These are phyloP conservation scores for Pangasius larnaudii DNA, from an alignment of 2,797 vertebrate species.

Conservation along the genomic window DNA sequence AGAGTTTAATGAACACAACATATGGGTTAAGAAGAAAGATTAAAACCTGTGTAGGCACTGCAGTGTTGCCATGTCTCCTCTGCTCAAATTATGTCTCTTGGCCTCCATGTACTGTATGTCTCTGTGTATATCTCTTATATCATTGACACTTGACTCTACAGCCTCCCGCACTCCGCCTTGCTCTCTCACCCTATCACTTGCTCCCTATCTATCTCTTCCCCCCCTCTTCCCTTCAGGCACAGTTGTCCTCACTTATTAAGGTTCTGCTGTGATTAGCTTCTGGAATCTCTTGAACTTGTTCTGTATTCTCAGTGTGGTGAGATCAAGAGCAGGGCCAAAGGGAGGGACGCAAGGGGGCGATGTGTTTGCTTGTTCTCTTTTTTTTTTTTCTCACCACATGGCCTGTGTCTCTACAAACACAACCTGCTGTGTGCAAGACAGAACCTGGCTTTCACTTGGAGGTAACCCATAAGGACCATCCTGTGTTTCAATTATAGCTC, in stretches of 20 bases:
- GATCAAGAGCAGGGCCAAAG: slow-evolving; percentile 55
- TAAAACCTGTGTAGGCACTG: background rate
- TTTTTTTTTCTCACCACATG: slow-evolving; percentile 46
- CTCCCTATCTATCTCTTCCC: slow-evolving; percentile 22
- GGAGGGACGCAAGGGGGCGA: slow-evolving; percentile 52
- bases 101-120: slow-evolving; percentile 34
- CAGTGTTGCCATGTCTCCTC: slow-evolving; percentile 17
- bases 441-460: slow-evolving; percentile 43
- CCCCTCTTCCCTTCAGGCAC: slow-evolving; percentile 46
- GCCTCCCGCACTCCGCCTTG: slow-evolving; percentile 27
- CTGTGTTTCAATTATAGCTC: background rate
- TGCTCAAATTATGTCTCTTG: slow-evolving; percentile 46
- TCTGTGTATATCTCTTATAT: slow-evolving; percentile 50
- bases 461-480: slow-evolving; percentile 53
- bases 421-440: slow-evolving; percentile 42
- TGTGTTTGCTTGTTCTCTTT: slow-evolving; percentile 52
- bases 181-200: slow-evolving; percentile 41
- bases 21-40: background rate
- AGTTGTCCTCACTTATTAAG: slow-evolving; percentile 66
- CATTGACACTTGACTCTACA: slow-evolving; percentile 68
- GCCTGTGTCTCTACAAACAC: slow-evolving; percentile 43
- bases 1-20: background rate
- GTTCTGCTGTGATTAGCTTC: slow-evolving; percentile 65
- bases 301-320: slow-evolving; percentile 70
- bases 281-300: slow-evolving; percentile 67